Conservation (phyloP, 92 coral and sea anemone species). For the Pocillopora meandrina region DNA sequence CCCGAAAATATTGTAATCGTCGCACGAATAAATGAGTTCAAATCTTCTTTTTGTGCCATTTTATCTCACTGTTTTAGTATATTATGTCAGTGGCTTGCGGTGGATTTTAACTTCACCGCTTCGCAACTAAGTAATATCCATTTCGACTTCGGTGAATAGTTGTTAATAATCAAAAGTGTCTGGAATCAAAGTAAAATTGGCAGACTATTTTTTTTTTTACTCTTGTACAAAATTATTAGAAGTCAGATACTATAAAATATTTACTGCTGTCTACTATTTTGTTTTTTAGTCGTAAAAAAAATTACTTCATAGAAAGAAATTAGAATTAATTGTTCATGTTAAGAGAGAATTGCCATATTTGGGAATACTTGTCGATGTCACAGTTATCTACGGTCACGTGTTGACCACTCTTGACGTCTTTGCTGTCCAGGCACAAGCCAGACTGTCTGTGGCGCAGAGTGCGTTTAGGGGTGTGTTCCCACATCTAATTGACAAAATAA, state of each 20-base stretch:
- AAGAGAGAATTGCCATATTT: constrained; percentile 91
- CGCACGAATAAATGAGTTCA: too few species aligned
- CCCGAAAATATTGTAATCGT: background rate
- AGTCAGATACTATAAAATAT: constrained; percentile 16
- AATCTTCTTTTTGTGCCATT: too few species aligned
- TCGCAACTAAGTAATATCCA: background rate
- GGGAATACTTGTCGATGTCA: constrained; percentile 47
- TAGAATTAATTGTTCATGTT: constrained; percentile 55
- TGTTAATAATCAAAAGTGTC: background rate
- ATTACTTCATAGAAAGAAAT: background rate
- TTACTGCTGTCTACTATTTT: background rate
- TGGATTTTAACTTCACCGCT: too few species aligned
- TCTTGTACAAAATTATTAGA: constrained; percentile 1
- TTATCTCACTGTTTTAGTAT: too few species aligned
- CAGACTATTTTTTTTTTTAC: background rate
- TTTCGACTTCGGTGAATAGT: background rate
- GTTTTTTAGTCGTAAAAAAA: background rate
- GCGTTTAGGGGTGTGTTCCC: constrained; percentile 83
- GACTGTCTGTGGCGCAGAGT: constrained; percentile 80
- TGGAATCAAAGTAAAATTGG: too few species aligned
- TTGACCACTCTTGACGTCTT: constrained; percentile 50
- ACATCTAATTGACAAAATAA: constrained; percentile 52
- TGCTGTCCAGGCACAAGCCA: constrained; percentile 86
- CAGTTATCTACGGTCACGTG: constrained; percentile 71
- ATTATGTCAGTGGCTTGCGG: too few species aligned